phyloP scores from a whole-genome alignment of 2,888 invertebrate genomes.

The Pterobdella sp. region DNA sequence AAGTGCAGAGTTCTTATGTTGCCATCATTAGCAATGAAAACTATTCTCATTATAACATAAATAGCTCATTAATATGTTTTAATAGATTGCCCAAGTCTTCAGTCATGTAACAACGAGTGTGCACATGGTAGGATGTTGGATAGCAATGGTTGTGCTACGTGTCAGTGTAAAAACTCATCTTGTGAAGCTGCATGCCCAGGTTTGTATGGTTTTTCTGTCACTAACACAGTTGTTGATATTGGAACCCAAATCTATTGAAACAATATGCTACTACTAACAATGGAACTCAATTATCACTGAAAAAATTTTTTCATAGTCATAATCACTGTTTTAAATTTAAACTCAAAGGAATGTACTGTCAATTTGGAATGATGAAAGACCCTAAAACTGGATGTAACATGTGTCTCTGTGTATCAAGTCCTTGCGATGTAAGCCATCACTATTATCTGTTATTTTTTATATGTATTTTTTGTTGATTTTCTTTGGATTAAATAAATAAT shows the following conservation, averaged over 20 bases:
- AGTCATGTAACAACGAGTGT: neutral
- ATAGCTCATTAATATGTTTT: too few species aligned
- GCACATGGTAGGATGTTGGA: neutral
- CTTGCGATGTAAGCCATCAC: conserved; percentile 18
- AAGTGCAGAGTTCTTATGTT: neutral
- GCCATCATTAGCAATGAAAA: neutral
- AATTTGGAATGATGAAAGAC: neutral
- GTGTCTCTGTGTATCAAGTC: conserved; percentile 5
- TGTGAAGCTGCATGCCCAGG: neutral
- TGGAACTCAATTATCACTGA: too few species aligned
- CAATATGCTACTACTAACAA: too few species aligned
- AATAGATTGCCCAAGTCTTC: neutral
- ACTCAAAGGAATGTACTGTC: neutral
- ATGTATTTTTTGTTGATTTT: too few species aligned
- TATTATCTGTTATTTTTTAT: too few species aligned
- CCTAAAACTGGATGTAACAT: conserved; percentile 10
- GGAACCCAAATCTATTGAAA: too few species aligned
- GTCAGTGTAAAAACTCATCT: conserved; percentile 18
- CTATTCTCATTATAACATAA: neutral
- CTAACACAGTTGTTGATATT: too few species aligned
- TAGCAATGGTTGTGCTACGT: neutral
- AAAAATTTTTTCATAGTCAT: too few species aligned
- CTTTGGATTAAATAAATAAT: too few species aligned
- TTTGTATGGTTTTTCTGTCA: too few species aligned
- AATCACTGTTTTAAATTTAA: too few species aligned